phyloP scores from a whole-genome alignment of 1,140 invertebrate species.

The Drosophila sproati region DNA sequence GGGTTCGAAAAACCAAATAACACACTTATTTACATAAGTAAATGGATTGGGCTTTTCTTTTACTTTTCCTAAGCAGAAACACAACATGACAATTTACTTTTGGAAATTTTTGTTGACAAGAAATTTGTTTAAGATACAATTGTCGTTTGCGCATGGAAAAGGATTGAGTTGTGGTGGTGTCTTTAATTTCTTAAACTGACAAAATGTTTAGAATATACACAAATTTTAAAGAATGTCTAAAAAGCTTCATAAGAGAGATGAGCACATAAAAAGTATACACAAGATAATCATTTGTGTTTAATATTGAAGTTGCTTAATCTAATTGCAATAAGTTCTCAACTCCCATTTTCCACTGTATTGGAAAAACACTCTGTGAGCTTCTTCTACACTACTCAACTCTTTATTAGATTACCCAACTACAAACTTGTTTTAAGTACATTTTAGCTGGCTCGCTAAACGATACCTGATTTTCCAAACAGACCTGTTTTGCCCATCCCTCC shows the following conservation, averaged over 20 bases:
- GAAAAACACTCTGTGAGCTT: background rate
- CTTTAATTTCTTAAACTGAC: background rate
- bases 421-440: slow-evolving; percentile 14
- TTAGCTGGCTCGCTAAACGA: slow-evolving; percentile 7
- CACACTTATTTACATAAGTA: slow-evolving; percentile 17
- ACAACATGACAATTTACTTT: background rate
- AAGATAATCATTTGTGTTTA: too few relatives aligned
- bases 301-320: too few relatives aligned
- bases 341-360: background rate
- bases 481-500: background rate
- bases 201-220: background rate
- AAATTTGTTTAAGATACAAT: background rate
- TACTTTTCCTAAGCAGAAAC: background rate
- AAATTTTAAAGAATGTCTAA: too few relatives aligned
- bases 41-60: slow-evolving; percentile 9
- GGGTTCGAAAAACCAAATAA: slow-evolving; percentile 13
- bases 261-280: too few relatives aligned
- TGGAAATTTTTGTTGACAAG: background rate
- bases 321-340: too few relatives aligned
- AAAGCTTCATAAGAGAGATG: too few relatives aligned
- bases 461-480: slow-evolving; percentile 13
- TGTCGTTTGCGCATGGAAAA: background rate
- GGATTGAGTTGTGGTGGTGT: background rate
- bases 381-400: background rate
- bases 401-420: slow-evolving; percentile 23